These are phyloP conservation scores for Aromia moschata DNA, from an alignment of 2,888 invertebrate genomes.

Conservation along the genomic window DNA sequence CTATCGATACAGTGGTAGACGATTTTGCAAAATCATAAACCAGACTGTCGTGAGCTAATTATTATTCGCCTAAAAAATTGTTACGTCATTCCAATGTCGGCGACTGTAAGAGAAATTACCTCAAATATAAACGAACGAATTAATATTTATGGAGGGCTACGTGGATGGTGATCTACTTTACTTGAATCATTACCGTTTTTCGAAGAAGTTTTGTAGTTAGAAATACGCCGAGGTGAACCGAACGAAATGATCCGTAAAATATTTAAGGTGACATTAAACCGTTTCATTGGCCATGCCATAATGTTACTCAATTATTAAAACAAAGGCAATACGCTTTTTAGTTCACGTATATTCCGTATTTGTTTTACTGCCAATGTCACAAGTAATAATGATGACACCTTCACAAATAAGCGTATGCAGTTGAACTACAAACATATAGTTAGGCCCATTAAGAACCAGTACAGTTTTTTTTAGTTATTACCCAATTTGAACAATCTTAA, in stretches of 20 bases:
- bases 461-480: too few species aligned
- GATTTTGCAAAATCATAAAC: neutral
- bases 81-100: neutral
- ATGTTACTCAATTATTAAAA: too few species aligned
- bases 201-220: neutral
- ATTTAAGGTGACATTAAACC: slow-evolving; percentile 1
- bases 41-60: neutral
- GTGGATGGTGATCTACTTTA: neutral
- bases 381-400: too few species aligned
- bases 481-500: too few species aligned
- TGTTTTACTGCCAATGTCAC: too few species aligned
- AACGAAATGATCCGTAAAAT: slow-evolving; percentile 1
- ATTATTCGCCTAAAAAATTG: neutral
- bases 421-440: too few species aligned
- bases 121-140: neutral
- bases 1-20: neutral
- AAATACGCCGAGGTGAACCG: neutral
- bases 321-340: too few species aligned
- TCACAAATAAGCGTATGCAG: too few species aligned
- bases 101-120: neutral
- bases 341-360: too few species aligned
- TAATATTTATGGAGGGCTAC: neutral
- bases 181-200: neutral
- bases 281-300: neutral
- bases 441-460: too few species aligned